Percentiles rank a stretch among this genome's conserved stretches.
These are phyloP conservation scores for Physella acuta DNA, from an alignment of 1,140 invertebrate species.

Conservation along the genomic window DNA sequence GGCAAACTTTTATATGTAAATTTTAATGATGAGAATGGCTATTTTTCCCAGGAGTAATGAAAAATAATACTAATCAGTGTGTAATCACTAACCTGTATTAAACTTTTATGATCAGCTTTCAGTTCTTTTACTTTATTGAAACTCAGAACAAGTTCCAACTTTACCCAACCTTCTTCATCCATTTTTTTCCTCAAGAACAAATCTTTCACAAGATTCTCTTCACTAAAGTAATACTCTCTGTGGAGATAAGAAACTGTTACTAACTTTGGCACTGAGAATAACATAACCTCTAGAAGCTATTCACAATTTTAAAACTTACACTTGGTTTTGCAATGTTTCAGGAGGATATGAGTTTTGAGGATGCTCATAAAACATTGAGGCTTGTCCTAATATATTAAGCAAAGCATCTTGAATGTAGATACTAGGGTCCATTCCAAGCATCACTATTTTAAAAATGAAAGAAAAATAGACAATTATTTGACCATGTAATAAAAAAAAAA, in stretches of 20 bases:
- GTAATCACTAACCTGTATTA: slow-evolving; percentile 60
- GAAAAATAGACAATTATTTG: no score
- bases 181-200: slow-evolving; percentile 96
- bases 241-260: slow-evolving; percentile 55
- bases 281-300: no score
- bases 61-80: not conserved
- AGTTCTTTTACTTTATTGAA: slow-evolving; percentile 90
- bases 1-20: no score
- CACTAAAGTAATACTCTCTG: slow-evolving; percentile 99
- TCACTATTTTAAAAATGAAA: no score
- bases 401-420: slow-evolving; percentile 14
- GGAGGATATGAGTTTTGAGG: slow-evolving; percentile 8
- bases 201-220: slow-evolving; percentile 92
- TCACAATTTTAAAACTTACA: slow-evolving; percentile 25
- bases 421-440: slow-evolving; percentile 22
- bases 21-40: no score
- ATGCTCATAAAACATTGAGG: slow-evolving; percentile 8
- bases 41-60: no score
- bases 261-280: no score
- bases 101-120: slow-evolving; percentile 79
- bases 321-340: slow-evolving; percentile 19
- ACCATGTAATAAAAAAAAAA: no score
- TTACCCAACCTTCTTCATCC: slow-evolving; percentile 89
- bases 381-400: slow-evolving; percentile 16
- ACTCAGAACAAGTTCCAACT: slow-evolving; percentile 88